Evolutionary conservation across 1,140 invertebrate genomes (phyloP).

Genomic region (Halesus radiatus): DNA sequence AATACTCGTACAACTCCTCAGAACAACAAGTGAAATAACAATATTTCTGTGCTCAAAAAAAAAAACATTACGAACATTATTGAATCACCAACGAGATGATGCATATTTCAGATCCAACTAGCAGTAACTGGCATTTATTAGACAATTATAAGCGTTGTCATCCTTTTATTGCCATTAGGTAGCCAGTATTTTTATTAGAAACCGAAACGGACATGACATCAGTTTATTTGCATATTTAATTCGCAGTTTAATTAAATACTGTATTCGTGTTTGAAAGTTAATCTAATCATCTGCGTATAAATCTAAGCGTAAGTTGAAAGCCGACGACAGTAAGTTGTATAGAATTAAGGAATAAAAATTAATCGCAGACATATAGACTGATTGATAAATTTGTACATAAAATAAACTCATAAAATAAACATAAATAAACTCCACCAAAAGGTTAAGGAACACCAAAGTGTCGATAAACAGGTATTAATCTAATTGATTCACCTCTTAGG

Average conservation of each 20-base stretch:
- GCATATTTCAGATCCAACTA: neutral
- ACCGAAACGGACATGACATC: neutral
- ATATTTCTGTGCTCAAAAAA: neutral
- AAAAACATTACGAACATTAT: slow-evolving; percentile 1
- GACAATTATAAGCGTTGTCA: neutral
- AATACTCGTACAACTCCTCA: neutral
- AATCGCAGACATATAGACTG: neutral
- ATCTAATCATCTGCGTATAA: neutral
- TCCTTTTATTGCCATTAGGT: neutral
- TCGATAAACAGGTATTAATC: neutral
- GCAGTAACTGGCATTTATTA: slow-evolving; percentile 22
- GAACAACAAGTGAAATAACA: neutral
- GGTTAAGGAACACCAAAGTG: neutral
- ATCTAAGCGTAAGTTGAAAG: neutral
- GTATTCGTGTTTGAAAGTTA: neutral
- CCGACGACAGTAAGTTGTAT: no score
- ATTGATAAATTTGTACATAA: slow-evolving; percentile 1
- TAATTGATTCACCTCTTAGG: neutral
- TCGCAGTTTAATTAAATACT: slow-evolving; percentile 1
- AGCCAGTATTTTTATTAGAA: neutral
- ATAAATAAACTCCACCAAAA: neutral
- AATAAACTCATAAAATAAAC: no score
- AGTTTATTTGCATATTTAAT: no score
- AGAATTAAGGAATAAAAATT: slow-evolving; percentile 7
- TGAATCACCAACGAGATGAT: slow-evolving; percentile 26